Conservation (phyloP, 2,888 invertebrate species). For the Mesoligia furuncula region DNA sequence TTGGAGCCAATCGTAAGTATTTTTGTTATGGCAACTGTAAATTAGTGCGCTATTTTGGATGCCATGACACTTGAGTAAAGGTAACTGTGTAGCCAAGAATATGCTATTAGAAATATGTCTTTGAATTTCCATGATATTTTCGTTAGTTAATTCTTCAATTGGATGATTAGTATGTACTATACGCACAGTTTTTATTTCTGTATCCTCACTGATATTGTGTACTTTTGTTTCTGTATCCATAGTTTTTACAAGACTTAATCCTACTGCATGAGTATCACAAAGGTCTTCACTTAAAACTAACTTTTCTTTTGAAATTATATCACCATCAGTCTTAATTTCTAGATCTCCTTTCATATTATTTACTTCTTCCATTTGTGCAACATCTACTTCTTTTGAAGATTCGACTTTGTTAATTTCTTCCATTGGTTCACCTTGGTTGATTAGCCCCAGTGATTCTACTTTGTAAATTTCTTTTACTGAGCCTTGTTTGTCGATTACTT, state of each 20-base stretch:
- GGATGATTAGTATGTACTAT: slow-evolving; percentile 64
- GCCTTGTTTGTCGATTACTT: not conserved
- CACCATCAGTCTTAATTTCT: slow-evolving; percentile 18
- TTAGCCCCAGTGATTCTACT: not conserved
- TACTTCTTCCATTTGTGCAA: not conserved
- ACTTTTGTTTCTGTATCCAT: not conserved
- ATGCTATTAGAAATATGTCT: slow-evolving; percentile 65
- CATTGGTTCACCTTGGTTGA: not conserved
- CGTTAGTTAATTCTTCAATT: slow-evolving; percentile 46
- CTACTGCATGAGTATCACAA: slow-evolving; percentile 42
- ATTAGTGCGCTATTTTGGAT: slow-evolving; percentile 73
- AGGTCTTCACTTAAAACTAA: slow-evolving; percentile 41
- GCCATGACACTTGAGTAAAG: slow-evolving; percentile 78
- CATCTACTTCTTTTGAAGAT: not conserved
- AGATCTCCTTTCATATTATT: not conserved
- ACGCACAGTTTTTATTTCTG: slow-evolving; percentile 43
- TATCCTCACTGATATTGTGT: not conserved
- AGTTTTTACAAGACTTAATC: not conserved
- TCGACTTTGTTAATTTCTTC: not conserved
- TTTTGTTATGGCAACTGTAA: slow-evolving; percentile 76
- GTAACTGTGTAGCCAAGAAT: slow-evolving; percentile 64
- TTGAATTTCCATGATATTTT: slow-evolving; percentile 46
- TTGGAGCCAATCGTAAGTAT: slow-evolving; percentile 67
- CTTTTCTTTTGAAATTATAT: not conserved
- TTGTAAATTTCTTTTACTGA: not conserved